phyloP scores from a whole-genome alignment of 1,140 invertebrate genomes.

The Dryas iulia region DNA sequence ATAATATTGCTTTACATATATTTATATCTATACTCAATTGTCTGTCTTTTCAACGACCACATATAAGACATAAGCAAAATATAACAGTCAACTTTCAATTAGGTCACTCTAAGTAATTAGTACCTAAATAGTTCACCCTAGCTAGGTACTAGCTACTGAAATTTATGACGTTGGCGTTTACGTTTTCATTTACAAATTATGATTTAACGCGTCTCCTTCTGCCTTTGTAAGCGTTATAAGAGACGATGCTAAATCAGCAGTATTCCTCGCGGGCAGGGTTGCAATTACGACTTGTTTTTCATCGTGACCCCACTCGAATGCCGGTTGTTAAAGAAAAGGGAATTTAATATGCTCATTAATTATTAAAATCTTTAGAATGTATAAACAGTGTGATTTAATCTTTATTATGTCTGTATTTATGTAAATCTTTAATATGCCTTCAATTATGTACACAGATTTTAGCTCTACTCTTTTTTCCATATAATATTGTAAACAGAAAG shows the following conservation, averaged over 20 bases:
- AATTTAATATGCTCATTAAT: slow-evolving; percentile 80
- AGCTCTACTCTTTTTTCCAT: no score
- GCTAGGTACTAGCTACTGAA: background rate
- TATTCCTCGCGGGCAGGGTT: slow-evolving; percentile 51
- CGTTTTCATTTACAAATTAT: slow-evolving; percentile 56
- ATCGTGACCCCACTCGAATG: slow-evolving; percentile 49
- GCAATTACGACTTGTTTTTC: slow-evolving; percentile 71
- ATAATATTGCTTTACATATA: no score
- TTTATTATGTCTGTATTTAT: background rate
- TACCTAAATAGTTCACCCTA: no score
- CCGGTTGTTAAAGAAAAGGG: slow-evolving; percentile 65
- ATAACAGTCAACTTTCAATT: no score
- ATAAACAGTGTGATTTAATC: background rate
- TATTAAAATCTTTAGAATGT: slow-evolving; percentile 72
- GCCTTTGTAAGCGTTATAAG: slow-evolving; percentile 26
- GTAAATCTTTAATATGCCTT: background rate
- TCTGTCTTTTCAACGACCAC: no score
- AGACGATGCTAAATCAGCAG: slow-evolving; percentile 33
- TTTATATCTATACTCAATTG: no score
- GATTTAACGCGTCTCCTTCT: slow-evolving; percentile 35
- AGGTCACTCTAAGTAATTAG: no score
- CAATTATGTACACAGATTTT: background rate
- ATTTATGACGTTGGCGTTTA: slow-evolving; percentile 15
- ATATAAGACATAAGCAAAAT: no score
- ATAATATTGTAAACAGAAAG: no score